A percentile compares a stretch with the other conserved stretches of the same genome.
phyloP scores from a whole-genome alignment of 2,797 vertebrate genomes.

The Hirundo rustica region DNA sequence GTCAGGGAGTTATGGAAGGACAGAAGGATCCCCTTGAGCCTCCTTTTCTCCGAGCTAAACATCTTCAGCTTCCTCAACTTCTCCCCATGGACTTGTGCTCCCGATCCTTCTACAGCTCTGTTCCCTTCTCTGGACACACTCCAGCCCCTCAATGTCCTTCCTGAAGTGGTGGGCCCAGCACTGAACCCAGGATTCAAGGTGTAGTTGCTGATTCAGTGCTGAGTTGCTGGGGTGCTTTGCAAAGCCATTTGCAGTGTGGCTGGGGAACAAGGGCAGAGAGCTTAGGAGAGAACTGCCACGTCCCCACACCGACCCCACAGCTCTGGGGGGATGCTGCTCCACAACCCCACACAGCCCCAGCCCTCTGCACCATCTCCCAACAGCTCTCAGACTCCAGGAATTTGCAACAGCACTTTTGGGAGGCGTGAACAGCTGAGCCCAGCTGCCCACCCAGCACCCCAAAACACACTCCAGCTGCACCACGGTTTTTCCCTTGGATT shows the following conservation, averaged over 20 bases:
- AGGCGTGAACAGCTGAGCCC: not conserved
- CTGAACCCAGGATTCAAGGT: not conserved
- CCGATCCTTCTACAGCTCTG: not conserved
- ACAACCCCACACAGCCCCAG: not conserved
- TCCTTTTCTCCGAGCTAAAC: not conserved
- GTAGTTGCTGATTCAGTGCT: not conserved
- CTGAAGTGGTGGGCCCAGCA: not conserved
- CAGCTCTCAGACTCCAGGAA: not conserved
- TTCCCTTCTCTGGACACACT: not conserved
- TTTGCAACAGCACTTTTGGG: not conserved
- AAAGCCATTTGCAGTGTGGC: not conserved
- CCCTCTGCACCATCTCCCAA: not conserved
- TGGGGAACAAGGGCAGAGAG: not conserved
- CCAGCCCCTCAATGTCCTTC: not conserved
- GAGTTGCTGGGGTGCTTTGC: not conserved
- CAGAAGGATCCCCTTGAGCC: not conserved
- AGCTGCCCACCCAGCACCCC: not conserved
- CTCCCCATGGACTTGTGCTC: not conserved
- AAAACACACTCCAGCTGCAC: not conserved
- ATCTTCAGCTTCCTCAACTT: not conserved
- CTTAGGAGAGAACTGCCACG: not conserved
- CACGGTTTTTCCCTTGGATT: rapidly evolving
- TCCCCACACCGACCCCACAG: not conserved
- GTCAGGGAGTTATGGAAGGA: not conserved
- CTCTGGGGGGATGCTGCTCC: not conserved